Evolutionary conservation across 2,113 vertebrate genomes (phyloP).

Genomic region (Hemiprocne comata): DNA sequence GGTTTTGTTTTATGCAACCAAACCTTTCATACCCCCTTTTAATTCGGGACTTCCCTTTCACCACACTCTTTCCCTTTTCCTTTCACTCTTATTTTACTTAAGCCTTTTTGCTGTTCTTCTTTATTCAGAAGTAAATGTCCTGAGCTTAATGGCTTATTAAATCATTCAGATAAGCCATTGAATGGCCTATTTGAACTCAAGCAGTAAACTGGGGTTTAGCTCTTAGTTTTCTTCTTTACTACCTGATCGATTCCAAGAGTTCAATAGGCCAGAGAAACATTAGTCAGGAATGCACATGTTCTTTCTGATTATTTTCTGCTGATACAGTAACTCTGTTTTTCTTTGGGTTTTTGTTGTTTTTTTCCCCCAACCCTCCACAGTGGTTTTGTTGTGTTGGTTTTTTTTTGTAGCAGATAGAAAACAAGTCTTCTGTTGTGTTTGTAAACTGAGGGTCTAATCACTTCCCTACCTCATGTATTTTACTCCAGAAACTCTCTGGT

Average conservation of each 20-base stretch:
- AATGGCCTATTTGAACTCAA: background rate
- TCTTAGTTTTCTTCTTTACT: background rate
- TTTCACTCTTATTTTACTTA: background rate
- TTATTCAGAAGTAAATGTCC: background rate
- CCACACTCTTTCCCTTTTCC: background rate
- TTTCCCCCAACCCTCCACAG: background rate
- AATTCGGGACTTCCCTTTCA: background rate
- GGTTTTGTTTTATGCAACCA: background rate
- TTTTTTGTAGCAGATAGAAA: background rate
- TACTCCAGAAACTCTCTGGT: background rate
- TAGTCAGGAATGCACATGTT: background rate
- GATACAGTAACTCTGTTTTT: background rate
- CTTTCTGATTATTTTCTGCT: background rate
- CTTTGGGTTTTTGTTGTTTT: background rate
- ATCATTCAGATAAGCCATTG: background rate
- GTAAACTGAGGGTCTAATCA: background rate
- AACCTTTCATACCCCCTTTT: background rate
- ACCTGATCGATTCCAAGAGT: background rate
- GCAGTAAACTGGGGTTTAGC: background rate
- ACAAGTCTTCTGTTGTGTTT: background rate
- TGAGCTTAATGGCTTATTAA: background rate
- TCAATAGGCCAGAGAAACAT: background rate
- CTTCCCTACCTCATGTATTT: background rate
- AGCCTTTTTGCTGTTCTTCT: background rate
- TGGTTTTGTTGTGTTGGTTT: background rate